Evolutionary conservation across 2,888 invertebrate species (phyloP).

Genomic region (Masnerella sp.): DNA sequence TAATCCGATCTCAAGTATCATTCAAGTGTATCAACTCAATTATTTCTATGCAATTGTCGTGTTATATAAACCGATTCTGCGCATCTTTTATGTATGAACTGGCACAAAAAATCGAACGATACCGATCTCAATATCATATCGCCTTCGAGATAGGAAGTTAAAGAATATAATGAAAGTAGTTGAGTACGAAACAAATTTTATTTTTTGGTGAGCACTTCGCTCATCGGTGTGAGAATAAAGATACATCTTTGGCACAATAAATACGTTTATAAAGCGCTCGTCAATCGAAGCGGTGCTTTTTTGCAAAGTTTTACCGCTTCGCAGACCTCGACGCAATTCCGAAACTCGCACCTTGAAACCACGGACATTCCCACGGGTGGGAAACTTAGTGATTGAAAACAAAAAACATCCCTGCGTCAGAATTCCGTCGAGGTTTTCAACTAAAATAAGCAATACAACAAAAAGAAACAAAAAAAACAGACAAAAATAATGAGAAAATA

Average conservation of each 20-base stretch:
- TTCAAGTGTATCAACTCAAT: background rate
- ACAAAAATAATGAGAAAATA: background rate
- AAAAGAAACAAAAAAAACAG: constrained; percentile 6
- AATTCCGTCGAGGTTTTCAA: constrained; percentile 31
- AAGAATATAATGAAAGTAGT: background rate
- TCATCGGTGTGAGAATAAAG: constrained; percentile 51
- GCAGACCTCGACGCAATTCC: constrained; percentile 22
- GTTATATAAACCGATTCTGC: too few species aligned
- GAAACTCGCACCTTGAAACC: background rate
- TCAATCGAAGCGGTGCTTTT: constrained; percentile 37
- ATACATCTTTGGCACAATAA: constrained; percentile 75
- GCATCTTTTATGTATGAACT: too few species aligned
- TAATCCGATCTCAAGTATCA: background rate
- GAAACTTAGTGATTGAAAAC: too few species aligned
- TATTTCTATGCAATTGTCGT: too few species aligned
- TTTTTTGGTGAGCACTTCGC: constrained; percentile 8
- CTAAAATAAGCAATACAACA: background rate
- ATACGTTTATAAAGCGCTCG: constrained; percentile 67
- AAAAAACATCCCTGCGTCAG: constrained; percentile 3
- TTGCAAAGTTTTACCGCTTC: constrained; percentile 15
- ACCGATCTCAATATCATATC: too few species aligned
- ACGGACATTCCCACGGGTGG: too few species aligned
- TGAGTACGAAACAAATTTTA: constrained; percentile 25
- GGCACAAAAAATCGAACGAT: background rate
- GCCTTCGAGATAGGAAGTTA: too few species aligned